phyloP scores from a whole-genome alignment of 2,797 vertebrate genomes.

The Betta splendens region DNA sequence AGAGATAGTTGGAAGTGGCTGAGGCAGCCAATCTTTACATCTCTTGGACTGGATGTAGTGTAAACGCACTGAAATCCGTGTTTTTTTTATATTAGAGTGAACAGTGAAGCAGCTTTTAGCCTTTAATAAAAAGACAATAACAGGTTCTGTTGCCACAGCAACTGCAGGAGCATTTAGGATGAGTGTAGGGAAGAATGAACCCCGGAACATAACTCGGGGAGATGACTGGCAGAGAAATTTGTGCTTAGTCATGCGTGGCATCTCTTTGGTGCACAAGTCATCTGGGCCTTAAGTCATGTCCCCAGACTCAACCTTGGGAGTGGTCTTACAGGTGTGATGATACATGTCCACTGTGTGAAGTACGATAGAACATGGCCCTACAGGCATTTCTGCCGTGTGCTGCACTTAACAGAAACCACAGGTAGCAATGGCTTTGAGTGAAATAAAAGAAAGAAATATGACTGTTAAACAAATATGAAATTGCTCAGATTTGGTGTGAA shows the following conservation, averaged over 20 bases:
- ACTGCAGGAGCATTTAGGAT: constrained; percentile 59
- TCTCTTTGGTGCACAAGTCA: constrained; percentile 70
- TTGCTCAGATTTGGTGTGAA: constrained; percentile 59
- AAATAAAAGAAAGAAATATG: constrained; percentile 44
- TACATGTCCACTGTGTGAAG: constrained; percentile 24
- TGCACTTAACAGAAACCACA: constrained; percentile 53
- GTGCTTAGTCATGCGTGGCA: constrained; percentile 65
- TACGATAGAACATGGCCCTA: constrained; percentile 27
- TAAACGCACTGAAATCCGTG: background rate
- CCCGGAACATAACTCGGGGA: constrained; percentile 45
- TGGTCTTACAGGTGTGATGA: constrained; percentile 30
- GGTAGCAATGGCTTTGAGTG: constrained; percentile 65
- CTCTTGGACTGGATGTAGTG: background rate
- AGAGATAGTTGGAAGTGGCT: background rate
- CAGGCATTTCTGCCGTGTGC: constrained; percentile 44
- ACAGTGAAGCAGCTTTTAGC: background rate
- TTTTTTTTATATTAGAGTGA: background rate
- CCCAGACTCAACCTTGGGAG: constrained; percentile 22
- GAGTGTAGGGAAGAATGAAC: constrained; percentile 38
- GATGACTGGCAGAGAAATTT: constrained; percentile 56
- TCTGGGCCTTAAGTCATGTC: constrained; percentile 46
- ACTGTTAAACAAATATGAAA: constrained; percentile 56
- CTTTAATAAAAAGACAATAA: constrained; percentile 9
- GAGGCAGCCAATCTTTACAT: background rate
- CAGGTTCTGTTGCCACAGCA: constrained; percentile 55